Conservation (phyloP, 2,113 vertebrate genomes). For the Calyptomena viridis region DNA sequence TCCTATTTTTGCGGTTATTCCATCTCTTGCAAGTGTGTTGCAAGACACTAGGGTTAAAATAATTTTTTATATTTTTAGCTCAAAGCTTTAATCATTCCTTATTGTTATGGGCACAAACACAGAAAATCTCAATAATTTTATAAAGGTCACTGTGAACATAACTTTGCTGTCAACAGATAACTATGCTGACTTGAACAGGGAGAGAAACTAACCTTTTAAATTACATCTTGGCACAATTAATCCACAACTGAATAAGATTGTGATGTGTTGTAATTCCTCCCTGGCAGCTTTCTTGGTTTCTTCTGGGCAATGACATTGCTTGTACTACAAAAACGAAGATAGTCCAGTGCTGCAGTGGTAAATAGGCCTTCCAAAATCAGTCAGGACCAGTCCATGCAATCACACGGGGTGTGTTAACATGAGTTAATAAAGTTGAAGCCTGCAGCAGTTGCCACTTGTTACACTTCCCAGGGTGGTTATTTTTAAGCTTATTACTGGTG, state of each 20-base stretch:
- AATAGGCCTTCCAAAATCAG: not conserved
- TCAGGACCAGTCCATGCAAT: not conserved
- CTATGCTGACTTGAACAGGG: not conserved
- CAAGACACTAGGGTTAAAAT: not conserved
- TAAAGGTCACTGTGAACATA: not conserved
- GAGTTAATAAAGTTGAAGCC: not conserved
- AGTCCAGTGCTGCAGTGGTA: not conserved
- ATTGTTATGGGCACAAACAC: not conserved
- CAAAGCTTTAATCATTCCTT: not conserved
- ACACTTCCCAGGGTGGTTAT: not conserved
- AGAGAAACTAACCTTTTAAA: not conserved
- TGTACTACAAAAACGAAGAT: not conserved
- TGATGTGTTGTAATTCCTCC: not conserved
- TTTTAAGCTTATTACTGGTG: not conserved
- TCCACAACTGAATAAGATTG: not conserved
- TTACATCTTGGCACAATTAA: not conserved
- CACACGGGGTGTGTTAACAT: fast-evolving
- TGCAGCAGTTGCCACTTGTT: not conserved
- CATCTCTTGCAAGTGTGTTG: not conserved
- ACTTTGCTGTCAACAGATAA: not conserved
- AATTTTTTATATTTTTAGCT: not conserved
- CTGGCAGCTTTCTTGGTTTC: not conserved
- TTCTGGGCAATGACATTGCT: not conserved
- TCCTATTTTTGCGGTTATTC: not conserved
- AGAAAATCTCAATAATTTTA: not conserved